Evolutionary conservation across 2,888 invertebrate genomes (phyloP).

Genomic region (Pharmacophagus antenor): DNA sequence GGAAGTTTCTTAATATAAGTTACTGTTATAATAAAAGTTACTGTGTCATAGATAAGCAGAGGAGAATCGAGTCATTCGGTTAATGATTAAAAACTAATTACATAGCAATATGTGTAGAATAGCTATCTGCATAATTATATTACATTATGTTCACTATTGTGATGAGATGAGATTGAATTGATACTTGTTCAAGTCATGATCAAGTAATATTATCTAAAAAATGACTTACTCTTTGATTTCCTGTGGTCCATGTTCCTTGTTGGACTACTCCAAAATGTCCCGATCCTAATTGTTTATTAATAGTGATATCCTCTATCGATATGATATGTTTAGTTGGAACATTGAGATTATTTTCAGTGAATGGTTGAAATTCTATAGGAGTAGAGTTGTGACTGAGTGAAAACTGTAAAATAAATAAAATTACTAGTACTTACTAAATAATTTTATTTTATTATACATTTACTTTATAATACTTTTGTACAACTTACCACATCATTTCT

Average conservation of each 20-base stretch:
- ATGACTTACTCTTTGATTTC: conserved; percentile 89
- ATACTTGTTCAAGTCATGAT: too few relatives aligned
- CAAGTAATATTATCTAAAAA: background rate
- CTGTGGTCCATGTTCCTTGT: conserved; percentile 98
- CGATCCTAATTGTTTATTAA: conserved; percentile 96
- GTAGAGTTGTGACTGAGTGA: conserved; percentile 48
- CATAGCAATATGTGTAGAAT: too few relatives aligned
- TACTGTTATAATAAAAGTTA: too few relatives aligned
- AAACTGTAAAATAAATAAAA: conserved; percentile 34
- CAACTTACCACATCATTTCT: conserved; percentile 72
- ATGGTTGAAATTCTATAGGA: conserved; percentile 53
- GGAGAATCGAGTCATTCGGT: too few relatives aligned
- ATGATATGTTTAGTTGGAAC: conserved; percentile 94
- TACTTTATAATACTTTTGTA: background rate
- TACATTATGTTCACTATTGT: too few relatives aligned
- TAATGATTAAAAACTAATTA: too few relatives aligned
- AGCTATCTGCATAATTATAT: too few relatives aligned
- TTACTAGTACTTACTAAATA: background rate
- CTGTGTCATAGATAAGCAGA: too few relatives aligned
- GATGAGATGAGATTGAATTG: too few relatives aligned
- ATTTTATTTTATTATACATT: too few relatives aligned
- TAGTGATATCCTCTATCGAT: conserved; percentile 93
- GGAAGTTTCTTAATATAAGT: too few relatives aligned
- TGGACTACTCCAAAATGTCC: conserved; percentile 99
- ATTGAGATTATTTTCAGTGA: conserved; percentile 70